phyloP scores from a whole-genome alignment of 1,140 invertebrate species.

The Drosophila ambigua region DNA sequence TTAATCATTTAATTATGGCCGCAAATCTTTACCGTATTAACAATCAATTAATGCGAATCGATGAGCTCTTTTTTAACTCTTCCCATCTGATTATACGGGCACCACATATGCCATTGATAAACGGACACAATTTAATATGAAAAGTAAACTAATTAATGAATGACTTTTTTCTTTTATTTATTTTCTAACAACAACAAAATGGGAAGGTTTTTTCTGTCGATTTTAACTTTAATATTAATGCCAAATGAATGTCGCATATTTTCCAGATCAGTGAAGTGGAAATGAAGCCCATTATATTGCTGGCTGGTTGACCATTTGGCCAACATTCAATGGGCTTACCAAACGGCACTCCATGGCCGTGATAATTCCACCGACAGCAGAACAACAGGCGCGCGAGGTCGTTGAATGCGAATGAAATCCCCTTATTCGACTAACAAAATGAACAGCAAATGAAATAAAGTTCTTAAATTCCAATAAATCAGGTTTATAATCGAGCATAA shows the following conservation, averaged over 20 bases:
- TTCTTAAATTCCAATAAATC: conserved; percentile 24
- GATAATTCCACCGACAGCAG: conserved; percentile 11
- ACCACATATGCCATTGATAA: conserved; percentile 47
- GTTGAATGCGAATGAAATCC: not conserved
- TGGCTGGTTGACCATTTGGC: conserved; percentile 25
- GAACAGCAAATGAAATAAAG: not conserved
- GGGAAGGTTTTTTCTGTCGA: too few relatives aligned
- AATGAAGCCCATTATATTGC: conserved; percentile 17
- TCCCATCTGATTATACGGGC: conserved; percentile 4
- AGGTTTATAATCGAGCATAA: conserved; percentile 11
- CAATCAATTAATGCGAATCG: conserved; percentile 73
- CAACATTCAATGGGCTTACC: conserved; percentile 3
- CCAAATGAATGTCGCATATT: conserved; percentile 16
- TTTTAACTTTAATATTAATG: conserved; percentile 6
- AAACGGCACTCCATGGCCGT: conserved; percentile 12
- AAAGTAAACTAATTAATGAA: conserved; percentile 9
- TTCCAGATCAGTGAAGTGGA: not conserved
- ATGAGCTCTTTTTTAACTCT: conserved; percentile 45
- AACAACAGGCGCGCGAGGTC: conserved; percentile 8
- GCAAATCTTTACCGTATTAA: conserved; percentile 63
- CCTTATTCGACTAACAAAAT: conserved; percentile 8
- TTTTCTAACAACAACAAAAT: not conserved
- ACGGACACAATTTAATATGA: conserved; percentile 35
- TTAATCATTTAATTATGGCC: conserved; percentile 76
- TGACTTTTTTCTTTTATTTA: too few relatives aligned